These are phyloP conservation scores for Melolontha melolontha DNA, from an alignment of 2,888 invertebrate species.

Conservation along the genomic window DNA sequence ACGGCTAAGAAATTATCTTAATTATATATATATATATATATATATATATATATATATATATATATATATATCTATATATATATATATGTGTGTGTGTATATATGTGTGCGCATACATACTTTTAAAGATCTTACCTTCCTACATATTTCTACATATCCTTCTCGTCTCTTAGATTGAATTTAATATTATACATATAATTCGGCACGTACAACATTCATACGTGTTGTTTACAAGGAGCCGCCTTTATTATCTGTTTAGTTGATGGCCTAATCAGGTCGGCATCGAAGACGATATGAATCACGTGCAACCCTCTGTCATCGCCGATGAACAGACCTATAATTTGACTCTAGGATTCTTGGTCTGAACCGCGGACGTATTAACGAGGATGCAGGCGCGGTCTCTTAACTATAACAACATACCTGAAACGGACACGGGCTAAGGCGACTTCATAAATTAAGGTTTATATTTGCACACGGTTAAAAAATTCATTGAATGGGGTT, in stretches of 20 bases:
- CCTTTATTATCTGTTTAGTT: conserved; percentile 40
- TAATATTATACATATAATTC: conserved; percentile 28
- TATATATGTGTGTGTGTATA: no score
- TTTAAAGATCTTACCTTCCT: no score
- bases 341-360: conserved; percentile 54
- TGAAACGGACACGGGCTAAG: conserved; percentile 47
- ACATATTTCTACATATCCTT: no score
- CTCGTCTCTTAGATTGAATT: no score
- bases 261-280: conserved; percentile 45
- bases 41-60: no score
- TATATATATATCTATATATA: no score
- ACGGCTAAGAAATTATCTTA: no score
- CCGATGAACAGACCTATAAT: conserved; percentile 58
- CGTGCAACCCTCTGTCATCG: conserved; percentile 59
- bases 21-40: no score
- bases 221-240: conserved; percentile 36
- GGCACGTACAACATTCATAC: conserved; percentile 8
- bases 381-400: conserved; percentile 42
- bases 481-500: conserved; percentile 52
- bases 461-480: conserved; percentile 56
- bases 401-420: conserved; percentile 45
- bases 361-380: conserved; percentile 41
- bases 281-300: conserved; percentile 57
- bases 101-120: no score
- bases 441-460: conserved; percentile 55